Evolutionary conservation across 2,113 vertebrate species (phyloP).

Genomic region (Axis porcinus): DNA sequence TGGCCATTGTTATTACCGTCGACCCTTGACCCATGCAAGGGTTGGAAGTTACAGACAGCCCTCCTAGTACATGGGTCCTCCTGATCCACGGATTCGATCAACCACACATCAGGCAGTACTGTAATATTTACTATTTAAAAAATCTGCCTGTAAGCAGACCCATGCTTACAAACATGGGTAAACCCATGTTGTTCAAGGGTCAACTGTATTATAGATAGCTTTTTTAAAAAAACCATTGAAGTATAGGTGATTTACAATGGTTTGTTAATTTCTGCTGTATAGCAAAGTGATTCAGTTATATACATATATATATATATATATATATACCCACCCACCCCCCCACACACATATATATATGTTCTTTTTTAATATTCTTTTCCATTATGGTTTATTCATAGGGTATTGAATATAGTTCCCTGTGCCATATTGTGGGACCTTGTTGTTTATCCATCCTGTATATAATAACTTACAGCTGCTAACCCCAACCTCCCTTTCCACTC

Average conservation of each 20-base stretch:
- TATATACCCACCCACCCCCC: too few species aligned
- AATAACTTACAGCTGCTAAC: background rate
- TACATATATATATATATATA: background rate
- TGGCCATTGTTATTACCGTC: background rate
- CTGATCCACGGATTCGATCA: background rate
- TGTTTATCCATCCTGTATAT: background rate
- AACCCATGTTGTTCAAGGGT: background rate
- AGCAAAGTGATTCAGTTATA: background rate
- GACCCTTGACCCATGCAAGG: background rate
- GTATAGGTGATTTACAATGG: background rate
- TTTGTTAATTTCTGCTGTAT: background rate
- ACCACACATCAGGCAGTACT: background rate
- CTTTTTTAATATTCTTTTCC: background rate
- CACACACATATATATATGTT: background rate
- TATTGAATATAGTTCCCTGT: background rate
- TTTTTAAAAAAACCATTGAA: background rate
- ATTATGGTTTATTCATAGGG: background rate
- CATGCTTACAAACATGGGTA: too few species aligned
- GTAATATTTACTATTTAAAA: background rate
- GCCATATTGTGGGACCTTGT: background rate
- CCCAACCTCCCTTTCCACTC: background rate
- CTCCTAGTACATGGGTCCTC: background rate
- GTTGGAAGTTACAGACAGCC: background rate
- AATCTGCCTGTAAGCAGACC: background rate
- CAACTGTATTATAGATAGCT: background rate